Percentiles rank a stretch among this genome's conserved stretches.
Evolutionary conservation across 2,888 invertebrate genomes (phyloP).

Genomic region (Calephelis perditalis): DNA sequence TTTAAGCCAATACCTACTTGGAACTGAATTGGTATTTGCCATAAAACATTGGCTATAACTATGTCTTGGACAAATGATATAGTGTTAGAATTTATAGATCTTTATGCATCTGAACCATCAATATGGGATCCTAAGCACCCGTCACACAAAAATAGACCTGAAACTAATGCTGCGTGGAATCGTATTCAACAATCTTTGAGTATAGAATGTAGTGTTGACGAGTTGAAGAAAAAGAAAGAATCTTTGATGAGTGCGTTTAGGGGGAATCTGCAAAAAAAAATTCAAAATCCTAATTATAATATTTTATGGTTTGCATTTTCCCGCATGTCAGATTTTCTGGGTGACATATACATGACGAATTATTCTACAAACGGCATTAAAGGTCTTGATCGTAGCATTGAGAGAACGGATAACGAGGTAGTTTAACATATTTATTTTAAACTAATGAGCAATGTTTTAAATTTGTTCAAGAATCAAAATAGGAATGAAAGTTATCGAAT

Average conservation of each 20-base stretch:
- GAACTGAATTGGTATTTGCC: too few relatives aligned
- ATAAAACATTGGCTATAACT: too few relatives aligned
- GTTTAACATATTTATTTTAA: too few relatives aligned
- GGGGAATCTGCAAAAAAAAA: not conserved
- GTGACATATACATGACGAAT: not conserved
- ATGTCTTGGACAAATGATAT: slow-evolving; percentile 12
- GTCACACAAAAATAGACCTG: not conserved
- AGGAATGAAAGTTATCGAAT: too few relatives aligned
- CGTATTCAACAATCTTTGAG: not conserved
- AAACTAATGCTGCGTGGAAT: slow-evolving; percentile 6
- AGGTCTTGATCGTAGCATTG: too few relatives aligned
- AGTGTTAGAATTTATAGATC: slow-evolving; percentile 4
- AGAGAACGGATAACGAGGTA: too few relatives aligned
- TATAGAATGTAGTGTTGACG: not conserved
- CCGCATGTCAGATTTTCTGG: slow-evolving; percentile 1
- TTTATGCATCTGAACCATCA: slow-evolving; percentile 4
- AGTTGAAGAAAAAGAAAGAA: slow-evolving; percentile 13
- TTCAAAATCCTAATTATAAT: not conserved
- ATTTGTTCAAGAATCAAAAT: too few relatives aligned
- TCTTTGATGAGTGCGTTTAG: slow-evolving; percentile 10
- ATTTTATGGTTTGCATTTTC: slow-evolving; percentile 10
- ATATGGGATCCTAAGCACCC: slow-evolving; percentile 5
- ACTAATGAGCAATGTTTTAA: too few relatives aligned
- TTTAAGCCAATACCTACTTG: too few relatives aligned
- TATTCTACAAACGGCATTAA: too few relatives aligned